These are phyloP conservation scores for Smithornis capensis DNA, from an alignment of 2,113 vertebrate genomes.

Conservation along the genomic window DNA sequence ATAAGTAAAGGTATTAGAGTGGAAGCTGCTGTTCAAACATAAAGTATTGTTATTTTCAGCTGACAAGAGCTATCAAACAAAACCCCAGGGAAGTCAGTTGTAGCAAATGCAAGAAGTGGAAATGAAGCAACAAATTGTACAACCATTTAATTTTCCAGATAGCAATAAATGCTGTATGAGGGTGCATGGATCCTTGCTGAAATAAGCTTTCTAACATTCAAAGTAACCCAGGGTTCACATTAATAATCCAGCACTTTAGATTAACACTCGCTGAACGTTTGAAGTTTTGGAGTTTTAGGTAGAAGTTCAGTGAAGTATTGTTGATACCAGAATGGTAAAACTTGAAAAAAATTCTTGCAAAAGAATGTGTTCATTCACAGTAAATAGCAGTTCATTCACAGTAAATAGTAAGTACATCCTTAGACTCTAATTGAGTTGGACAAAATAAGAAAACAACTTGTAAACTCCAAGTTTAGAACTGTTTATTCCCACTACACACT, in stretches of 20 bases:
- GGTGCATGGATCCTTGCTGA: background rate
- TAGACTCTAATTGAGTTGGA: background rate
- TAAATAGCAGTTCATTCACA: background rate
- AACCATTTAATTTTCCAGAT: background rate
- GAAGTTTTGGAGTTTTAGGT: background rate
- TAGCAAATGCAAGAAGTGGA: background rate
- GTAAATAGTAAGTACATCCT: background rate
- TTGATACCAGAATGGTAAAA: background rate
- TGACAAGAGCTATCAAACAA: background rate
- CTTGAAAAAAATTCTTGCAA: background rate
- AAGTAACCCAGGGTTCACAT: background rate
- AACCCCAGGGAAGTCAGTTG: background rate
- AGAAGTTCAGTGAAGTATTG: background rate
- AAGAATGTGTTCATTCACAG: background rate
- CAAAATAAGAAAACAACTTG: background rate
- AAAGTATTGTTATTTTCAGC: slow-evolving; percentile 15
- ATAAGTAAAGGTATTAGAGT: background rate
- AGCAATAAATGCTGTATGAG: background rate
- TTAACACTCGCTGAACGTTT: background rate
- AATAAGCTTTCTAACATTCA: background rate
- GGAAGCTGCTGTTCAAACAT: background rate
- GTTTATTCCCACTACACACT: background rate
- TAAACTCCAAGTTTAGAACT: background rate
- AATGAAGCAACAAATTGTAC: background rate
- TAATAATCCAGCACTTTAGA: background rate